Evolutionary conservation across 2,888 invertebrate genomes (phyloP), one percentile per base, ranked within the genome.

Genomic region (Stenichneumon culpator): DNA sequence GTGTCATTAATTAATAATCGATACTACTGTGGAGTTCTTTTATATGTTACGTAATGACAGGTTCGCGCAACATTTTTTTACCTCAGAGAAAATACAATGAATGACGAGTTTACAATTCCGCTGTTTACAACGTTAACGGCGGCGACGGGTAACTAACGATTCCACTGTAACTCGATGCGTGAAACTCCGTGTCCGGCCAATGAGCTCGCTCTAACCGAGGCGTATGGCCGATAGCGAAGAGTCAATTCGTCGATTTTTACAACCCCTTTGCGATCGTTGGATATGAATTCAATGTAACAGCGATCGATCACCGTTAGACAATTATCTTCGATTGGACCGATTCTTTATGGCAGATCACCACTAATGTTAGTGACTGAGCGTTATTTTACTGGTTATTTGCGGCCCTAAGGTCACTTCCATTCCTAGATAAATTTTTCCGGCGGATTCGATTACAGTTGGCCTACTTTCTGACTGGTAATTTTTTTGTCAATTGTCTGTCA

Each of bases 11-110:
- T 86, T 63, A 84, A 78, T 79, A 70, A 78, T 68, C 60, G 65
- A 69, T 60, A 60, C 73, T 39, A 47, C 6, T 28, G 16, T 14
- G 47, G 39, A 25, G 44, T 57, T 70, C 44, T 67, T 44, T 79
- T n/a, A 75, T 79, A 68, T 74, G 85, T 86, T 86, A 86, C 82
- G 84, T 86, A 86, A 86, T 85, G 80, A 86, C 80, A 75, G 79
- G 60, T 83, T 83, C 70, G 57, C 86, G 81, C 69, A 81, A 84
- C 75, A 86, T 86, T 84, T 86, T 84, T 86, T 80, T 79, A 50
- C 78, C 60, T 73, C 69, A 54, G 65, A 50, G 65, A 63, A 52
- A 63, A 44, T 72, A 60, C 60, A 39, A 60, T 44, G 63, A 79
- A 74, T 74, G 80, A 63, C 22, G 78, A 74, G 75, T 86, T 82